Conservation (phyloP, 2,113 vertebrate species). For the Bufo gargarizans region DNA sequence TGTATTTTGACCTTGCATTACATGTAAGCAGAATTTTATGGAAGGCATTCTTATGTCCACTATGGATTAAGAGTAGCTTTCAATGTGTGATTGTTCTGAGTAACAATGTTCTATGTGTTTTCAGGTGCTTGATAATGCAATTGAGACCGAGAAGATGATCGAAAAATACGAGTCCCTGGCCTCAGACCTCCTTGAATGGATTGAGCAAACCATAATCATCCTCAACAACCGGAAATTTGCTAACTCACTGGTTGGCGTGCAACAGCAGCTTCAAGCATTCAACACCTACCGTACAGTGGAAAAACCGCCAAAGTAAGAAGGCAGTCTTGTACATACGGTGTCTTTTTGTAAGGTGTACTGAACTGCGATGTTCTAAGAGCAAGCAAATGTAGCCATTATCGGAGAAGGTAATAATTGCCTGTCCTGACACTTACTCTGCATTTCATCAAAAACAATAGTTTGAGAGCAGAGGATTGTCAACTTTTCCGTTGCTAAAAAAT, state of each 20-base stretch:
- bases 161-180: slow-evolving; percentile 95
- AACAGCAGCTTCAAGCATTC: slow-evolving; percentile 96
- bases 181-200: slow-evolving; percentile 96
- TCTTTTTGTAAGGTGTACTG: too few species aligned
- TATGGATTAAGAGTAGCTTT: background rate
- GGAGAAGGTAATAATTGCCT: too few species aligned
- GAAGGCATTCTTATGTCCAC: background rate
- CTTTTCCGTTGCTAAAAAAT: too few species aligned
- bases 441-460: too few species aligned
- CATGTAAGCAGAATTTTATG: background rate
- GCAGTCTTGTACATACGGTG: background rate
- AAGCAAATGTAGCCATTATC: too few species aligned
- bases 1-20: background rate
- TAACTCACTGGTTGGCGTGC: slow-evolving; percentile 91
- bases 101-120: background rate
- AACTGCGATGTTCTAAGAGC: too few species aligned
- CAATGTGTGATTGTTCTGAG: background rate
- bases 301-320: slow-evolving; percentile 92
- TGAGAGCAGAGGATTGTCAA: too few species aligned
- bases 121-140: slow-evolving; percentile 93
- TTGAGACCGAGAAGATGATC: slow-evolving; percentile 97
- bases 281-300: slow-evolving; percentile 96
- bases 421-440: too few species aligned
- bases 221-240: slow-evolving; percentile 97
- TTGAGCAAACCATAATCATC: slow-evolving; percentile 97